These are phyloP conservation scores for Erinaceus europaeus DNA, from an alignment of 2,113 vertebrate species.

Conservation along the genomic window DNA sequence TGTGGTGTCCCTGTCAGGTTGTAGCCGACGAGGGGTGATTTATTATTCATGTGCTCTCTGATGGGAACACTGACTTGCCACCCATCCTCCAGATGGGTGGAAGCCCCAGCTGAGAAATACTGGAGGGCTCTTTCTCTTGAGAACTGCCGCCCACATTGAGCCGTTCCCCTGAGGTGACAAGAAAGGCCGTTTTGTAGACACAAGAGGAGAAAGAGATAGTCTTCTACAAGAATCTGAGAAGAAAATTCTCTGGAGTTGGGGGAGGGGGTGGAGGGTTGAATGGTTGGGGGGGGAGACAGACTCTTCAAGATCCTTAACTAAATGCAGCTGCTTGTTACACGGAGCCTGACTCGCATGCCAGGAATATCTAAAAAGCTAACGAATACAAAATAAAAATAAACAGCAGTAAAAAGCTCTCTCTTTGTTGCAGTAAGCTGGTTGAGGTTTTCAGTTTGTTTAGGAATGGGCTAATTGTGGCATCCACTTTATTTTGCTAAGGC, in stretches of 20 bases:
- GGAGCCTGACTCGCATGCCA: slow-evolving; percentile 76
- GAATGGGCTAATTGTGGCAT: slow-evolving; percentile 45
- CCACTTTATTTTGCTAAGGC: slow-evolving; percentile 53
- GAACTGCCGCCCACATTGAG: no score
- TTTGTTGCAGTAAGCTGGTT: slow-evolving; percentile 62
- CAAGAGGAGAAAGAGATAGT: slow-evolving; percentile 68
- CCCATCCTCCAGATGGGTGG: no score
- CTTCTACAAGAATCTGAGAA: slow-evolving; percentile 70
- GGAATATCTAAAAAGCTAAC: slow-evolving; percentile 78
- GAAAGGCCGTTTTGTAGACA: slow-evolving; percentile 69
- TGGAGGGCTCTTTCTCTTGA: slow-evolving; percentile 51
- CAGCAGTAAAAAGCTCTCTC: slow-evolving; percentile 64
- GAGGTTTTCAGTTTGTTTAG: slow-evolving; percentile 31
- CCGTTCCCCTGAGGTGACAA: slow-evolving; percentile 69
- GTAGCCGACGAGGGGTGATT: slow-evolving; percentile 31
- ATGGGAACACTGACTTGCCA: no score
- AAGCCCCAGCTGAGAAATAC: background rate
- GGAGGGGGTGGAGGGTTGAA: background rate
- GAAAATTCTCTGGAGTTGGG: slow-evolving; percentile 73
- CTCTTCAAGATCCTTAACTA: slow-evolving; percentile 77
- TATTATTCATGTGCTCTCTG: no score
- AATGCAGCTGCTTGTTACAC: slow-evolving; percentile 82
- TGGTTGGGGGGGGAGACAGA: background rate
- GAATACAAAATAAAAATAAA: slow-evolving; percentile 79
- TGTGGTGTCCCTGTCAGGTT: background rate